A percentile compares a stretch with the other conserved stretches of the same genome.
These are phyloP conservation scores for Lithophane leautieri DNA, from an alignment of 2,888 invertebrate species.

Conservation along the genomic window DNA sequence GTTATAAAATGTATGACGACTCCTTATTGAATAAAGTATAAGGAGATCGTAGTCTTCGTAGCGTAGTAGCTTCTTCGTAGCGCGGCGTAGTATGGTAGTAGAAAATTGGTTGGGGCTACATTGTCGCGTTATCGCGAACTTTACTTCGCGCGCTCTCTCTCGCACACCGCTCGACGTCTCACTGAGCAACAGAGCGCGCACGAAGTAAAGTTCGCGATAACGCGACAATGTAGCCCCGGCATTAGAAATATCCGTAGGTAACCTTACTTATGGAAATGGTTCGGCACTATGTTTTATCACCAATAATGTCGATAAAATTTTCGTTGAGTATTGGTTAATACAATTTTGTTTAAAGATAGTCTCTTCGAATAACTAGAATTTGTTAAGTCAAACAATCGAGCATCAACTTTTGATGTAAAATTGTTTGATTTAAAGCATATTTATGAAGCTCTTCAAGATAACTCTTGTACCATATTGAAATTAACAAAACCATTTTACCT, in stretches of 20 bases:
- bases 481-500: constrained; percentile 14
- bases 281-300: neutral
- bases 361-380: neutral
- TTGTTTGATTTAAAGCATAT: neutral
- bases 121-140: too few species aligned
- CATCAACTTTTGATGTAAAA: neutral
- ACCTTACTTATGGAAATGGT: constrained; percentile 20
- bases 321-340: neutral
- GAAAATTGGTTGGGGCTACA: constrained; percentile 14
- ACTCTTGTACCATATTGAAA: neutral
- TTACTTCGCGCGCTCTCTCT: too few species aligned
- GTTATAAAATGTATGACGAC: neutral
- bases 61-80: constrained; percentile 38
- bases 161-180: too few species aligned
- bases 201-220: too few species aligned
- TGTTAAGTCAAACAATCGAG: neutral
- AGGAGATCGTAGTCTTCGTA: constrained; percentile 12
- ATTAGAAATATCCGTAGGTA: constrained; percentile 15
- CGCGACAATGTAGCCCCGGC: too few species aligned
- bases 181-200: too few species aligned
- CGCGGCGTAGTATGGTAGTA: constrained; percentile 26
- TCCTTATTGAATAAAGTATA: neutral
- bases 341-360: neutral
- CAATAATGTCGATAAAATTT: neutral
- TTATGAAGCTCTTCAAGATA: neutral